These are phyloP conservation scores for Muscicapa adusta DNA, from an alignment of 2,113 vertebrate genomes.

Conservation along the genomic window DNA sequence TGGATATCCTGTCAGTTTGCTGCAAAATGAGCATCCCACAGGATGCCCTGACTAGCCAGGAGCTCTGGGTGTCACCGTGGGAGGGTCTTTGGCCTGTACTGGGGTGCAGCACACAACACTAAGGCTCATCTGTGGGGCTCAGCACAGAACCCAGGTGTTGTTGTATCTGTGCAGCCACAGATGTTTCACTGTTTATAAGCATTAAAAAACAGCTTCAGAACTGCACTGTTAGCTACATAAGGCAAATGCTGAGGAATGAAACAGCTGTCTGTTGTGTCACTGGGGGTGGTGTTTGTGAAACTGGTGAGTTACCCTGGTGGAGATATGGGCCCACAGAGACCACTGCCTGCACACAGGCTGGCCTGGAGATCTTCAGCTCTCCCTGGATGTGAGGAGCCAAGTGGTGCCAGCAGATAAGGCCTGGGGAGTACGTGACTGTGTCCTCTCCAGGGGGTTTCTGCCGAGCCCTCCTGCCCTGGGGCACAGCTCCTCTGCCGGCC, in stretches of 20 bases:
- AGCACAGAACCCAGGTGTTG: background rate
- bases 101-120: background rate
- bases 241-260: background rate
- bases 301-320: background rate
- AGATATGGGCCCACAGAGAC: background rate
- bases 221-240: background rate
- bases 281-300: background rate
- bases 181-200: background rate
- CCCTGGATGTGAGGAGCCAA: background rate
- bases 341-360: background rate
- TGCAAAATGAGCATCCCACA: background rate
- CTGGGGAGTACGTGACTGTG: background rate
- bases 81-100: background rate
- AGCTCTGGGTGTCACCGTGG: fast-evolving
- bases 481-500: background rate
- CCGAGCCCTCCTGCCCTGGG: background rate
- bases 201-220: background rate
- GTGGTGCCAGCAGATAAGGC: slow-evolving; percentile 1
- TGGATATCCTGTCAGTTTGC: background rate
- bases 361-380: background rate
- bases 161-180: fast-evolving
- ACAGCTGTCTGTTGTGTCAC: background rate
- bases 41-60: background rate
- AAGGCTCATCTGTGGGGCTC: background rate
- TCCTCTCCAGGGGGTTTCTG: background rate